A percentile compares a stretch with the other conserved stretches of the same genome.
Conservation (phyloP, 2,113 vertebrate species). For the Marmota monax region DNA sequence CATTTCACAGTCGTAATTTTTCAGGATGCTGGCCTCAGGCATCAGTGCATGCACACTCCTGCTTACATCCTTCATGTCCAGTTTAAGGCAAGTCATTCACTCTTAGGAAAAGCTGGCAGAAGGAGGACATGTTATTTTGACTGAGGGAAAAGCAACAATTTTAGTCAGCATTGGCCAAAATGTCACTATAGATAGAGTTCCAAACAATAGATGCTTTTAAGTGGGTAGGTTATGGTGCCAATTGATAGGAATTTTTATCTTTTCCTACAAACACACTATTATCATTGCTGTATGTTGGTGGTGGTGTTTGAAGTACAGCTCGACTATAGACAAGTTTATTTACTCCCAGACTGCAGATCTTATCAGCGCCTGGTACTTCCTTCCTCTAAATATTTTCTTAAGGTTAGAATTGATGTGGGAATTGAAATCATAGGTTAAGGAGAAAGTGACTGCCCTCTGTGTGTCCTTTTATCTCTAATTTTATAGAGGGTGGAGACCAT, state of each 20-base stretch:
- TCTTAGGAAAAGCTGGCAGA: neutral
- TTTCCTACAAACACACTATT: neutral
- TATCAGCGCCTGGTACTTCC: neutral
- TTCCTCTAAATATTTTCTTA: constrained; percentile 23
- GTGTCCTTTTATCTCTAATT: constrained; percentile 48
- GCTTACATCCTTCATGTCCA: neutral
- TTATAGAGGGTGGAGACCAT: neutral
- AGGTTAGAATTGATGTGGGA: neutral
- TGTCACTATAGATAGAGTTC: neutral
- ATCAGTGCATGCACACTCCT: neutral
- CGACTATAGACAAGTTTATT: neutral
- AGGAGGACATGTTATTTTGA: neutral
- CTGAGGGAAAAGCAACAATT: neutral
- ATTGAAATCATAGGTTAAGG: neutral
- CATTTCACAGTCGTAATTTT: neutral
- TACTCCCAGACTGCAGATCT: neutral
- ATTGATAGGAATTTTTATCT: neutral
- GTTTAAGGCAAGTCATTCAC: neutral
- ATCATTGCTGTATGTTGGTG: neutral
- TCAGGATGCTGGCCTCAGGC: neutral
- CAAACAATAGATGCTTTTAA: neutral
- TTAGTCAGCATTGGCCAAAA: neutral
- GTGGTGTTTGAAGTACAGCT: neutral
- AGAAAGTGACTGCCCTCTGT: neutral
- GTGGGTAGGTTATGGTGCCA: neutral